Percentiles rank a stretch among this genome's conserved stretches.
Conservation (phyloP, 2,888 invertebrate genomes). For the Luperina nickerlii region DNA sequence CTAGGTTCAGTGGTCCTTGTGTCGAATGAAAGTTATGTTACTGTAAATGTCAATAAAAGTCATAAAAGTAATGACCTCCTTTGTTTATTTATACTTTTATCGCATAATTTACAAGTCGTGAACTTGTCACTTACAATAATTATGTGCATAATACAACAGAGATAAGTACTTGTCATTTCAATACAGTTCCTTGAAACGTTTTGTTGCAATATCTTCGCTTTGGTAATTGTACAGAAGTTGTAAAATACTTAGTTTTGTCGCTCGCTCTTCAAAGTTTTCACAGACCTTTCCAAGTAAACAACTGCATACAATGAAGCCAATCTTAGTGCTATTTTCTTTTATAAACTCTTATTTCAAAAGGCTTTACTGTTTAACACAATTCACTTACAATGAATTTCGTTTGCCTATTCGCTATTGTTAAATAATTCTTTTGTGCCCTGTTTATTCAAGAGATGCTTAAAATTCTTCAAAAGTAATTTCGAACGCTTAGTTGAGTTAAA, state of each 20-base stretch:
- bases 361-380: constrained; percentile 37
- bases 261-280: constrained; percentile 19
- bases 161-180: constrained; percentile 45
- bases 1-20: constrained; percentile 20
- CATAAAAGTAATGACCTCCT: constrained; percentile 50
- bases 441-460: constrained; percentile 37
- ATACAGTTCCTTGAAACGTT: constrained; percentile 32
- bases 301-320: constrained; percentile 38
- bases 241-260: constrained; percentile 33
- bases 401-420: constrained; percentile 51
- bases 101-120: constrained; percentile 51
- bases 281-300: constrained; percentile 57
- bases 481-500: constrained; percentile 28
- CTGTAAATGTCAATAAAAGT: constrained; percentile 40
- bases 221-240: constrained; percentile 28
- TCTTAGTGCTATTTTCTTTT: constrained; percentile 35
- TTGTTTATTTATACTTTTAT: constrained; percentile 62
- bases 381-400: constrained; percentile 39
- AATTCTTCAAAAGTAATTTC: constrained; percentile 49
- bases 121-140: constrained; percentile 47
- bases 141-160: constrained; percentile 35
- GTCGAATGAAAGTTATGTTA: constrained; percentile 12
- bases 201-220: constrained; percentile 11
- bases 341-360: constrained; percentile 15
- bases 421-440: constrained; percentile 53